These are phyloP conservation scores for Catonia carolina DNA, from an alignment of 2,888 invertebrate genomes.

Conservation along the genomic window DNA sequence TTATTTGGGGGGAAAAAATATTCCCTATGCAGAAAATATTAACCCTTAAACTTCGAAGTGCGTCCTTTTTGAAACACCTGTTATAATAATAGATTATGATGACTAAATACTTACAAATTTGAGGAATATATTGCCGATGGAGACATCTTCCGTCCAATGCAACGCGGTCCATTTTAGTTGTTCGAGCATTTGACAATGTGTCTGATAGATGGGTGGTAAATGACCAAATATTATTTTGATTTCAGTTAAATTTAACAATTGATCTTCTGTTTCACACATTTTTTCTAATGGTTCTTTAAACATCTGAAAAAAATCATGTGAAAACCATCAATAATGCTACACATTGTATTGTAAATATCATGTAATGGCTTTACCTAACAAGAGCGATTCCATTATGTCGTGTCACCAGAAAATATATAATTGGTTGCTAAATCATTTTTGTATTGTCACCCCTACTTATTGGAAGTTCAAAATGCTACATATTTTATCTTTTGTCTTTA, in stretches of 20 bases:
- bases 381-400: too few relatives aligned
- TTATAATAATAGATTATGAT: not conserved
- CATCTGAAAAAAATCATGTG: conserved; percentile 60
- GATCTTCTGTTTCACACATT: conserved; percentile 68
- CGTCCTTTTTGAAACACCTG: too few relatives aligned
- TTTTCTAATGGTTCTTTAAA: conserved; percentile 91
- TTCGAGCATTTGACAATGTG: conserved; percentile 71
- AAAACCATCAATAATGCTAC: conserved; percentile 20
- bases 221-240: conserved; percentile 93
- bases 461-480: too few relatives aligned
- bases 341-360: too few relatives aligned
- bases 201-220: conserved; percentile 87
- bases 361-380: too few relatives aligned
- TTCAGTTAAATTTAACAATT: conserved; percentile 83
- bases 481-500: too few relatives aligned
- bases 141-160: conserved; percentile 82
- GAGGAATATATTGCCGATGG: conserved; percentile 81
- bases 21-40: too few relatives aligned
- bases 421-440: too few relatives aligned
- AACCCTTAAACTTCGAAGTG: too few relatives aligned
- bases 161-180: conserved; percentile 55
- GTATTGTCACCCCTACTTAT: too few relatives aligned
- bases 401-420: too few relatives aligned
- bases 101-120: conserved; percentile 53
- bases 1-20: too few relatives aligned